phyloP scores from a whole-genome alignment of 2,888 invertebrate species.

The Eristalinus sepulchralis region DNA sequence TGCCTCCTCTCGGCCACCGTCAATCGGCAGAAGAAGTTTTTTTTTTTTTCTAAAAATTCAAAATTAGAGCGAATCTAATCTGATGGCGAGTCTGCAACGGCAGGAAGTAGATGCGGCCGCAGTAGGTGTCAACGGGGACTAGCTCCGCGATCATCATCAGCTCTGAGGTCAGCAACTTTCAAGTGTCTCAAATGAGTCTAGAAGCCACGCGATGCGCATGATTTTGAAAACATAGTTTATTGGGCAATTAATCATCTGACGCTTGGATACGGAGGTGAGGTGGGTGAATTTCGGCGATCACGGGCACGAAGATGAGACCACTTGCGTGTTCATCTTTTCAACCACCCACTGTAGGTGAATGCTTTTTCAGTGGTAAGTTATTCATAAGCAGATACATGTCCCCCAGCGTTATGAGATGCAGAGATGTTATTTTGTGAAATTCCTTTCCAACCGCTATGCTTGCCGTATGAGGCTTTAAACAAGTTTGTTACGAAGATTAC shows the following conservation, averaged over 20 bases:
- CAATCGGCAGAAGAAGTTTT: neutral
- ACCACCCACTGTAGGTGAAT: no score
- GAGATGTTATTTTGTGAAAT: no score
- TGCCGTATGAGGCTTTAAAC: no score
- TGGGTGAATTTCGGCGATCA: no score
- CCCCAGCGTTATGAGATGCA: no score
- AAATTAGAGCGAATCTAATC: neutral
- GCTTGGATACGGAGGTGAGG: no score
- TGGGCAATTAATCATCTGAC: neutral
- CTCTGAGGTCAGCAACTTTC: neutral
- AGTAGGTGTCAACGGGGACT: neutral
- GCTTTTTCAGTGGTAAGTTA: no score
- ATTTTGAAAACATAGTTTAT: neutral
- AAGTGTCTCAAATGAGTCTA: neutral
- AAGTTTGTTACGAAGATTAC: no score
- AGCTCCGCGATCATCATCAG: neutral
- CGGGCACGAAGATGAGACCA: no score
- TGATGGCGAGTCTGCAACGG: neutral
- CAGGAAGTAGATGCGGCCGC: neutral
- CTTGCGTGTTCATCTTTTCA: no score
- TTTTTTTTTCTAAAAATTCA: neutral
- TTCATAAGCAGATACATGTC: no score
- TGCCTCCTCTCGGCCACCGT: neutral
- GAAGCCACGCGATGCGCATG: neutral
- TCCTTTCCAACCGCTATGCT: no score